Base-by-base conservation (phyloP, 2,113 vertebrate genomes). In the Microcebus jonahi region DNA sequence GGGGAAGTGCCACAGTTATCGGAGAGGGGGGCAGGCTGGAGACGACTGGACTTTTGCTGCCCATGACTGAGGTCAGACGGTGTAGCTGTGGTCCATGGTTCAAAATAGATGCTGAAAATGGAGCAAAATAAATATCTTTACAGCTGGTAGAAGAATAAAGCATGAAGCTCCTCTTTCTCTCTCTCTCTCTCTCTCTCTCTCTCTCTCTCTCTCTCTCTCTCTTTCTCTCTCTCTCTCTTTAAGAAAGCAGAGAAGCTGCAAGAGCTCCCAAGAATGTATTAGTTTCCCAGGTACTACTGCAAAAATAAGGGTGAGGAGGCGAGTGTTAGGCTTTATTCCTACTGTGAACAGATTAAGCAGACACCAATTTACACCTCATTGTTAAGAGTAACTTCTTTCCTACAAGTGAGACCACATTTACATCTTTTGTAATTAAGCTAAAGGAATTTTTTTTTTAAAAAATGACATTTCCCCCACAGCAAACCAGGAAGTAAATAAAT, bases 311-410 rank as follows among this genome's bases (percentile, higher is more conserved):
- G 71, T 3, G 18, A 86, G 95, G 83, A 97, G 85, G 70, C 3
- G 15, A 95, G 71, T 55, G 79, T 83, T 29, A 50, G 93, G 80
- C 63, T 94, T 76, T 77, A 55, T 86, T 95, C 94, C 83, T 88
- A 79, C 96, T 71, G 83, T 84, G 94, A 96, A 97, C 91, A 95
- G 95, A 97, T 98, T 91, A 97, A 94, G 91, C 91, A 96, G 95
- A 97, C 96, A 95, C 95, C 97, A 97, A 96, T 98, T 97, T 97
- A 97, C 97, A 98, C 97, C 95, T 98, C 96, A 94, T 97, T 98
- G 97, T 97, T 95, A 97, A 98, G 91, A 96, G 95, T 97, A 95
- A 93, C 94, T 97, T 93, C 88, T 71, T 90, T 81, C 88, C 79
- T 15, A 81, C 59, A 88, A 94, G 92, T 91, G 97, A 96, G 95